Base-by-base conservation (phyloP, 2,888 invertebrate genomes). In the Arge pagana region DNA sequence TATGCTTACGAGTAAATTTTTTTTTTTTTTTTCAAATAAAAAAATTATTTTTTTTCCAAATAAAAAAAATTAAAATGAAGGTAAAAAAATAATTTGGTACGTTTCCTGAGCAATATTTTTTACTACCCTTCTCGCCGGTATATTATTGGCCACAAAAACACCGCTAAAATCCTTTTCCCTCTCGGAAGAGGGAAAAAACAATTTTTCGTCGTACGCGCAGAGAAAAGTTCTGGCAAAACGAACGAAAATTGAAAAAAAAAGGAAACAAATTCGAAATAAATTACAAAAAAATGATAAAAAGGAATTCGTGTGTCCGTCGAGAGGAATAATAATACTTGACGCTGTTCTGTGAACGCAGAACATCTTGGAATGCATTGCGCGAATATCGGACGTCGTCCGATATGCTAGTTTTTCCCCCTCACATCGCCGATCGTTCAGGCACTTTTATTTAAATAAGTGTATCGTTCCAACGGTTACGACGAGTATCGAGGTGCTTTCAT, bases 41-140 rank as follows among this genome's bases (percentile, higher is more conserved):
- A 18, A 18, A 13, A 36, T 10, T 13, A 18, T 35, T 15, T 15
- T 33, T 33, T 33, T n/a, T 33, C 16, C n/a, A 26, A 26, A 26
- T 10, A 26, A 26, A n/a, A 26, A 26, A 8, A 26, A 26, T 3
- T 26, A 26, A 8, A 8, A 2, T n/a, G n/a, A n/a, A 26, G 28
- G 8, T 8, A 8, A 8, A 26, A 26, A 26, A 10, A 26, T 26
- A n/a, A 16, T 40, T 40, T 40, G 40, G 40, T 24, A 40, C 15
- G 40, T 23, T 40, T 40, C 40, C 40, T 40, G 40, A 40, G 40
- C 24, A 40, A 40, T 40, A 40, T 40, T 40, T n/a, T n/a, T n/a
- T n/a, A n/a, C 24, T 40, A 24, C 15, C 5, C 26, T 16, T 24
- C 40, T 37, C 16, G 13, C 10, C 13, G 16, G n/a, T 15, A 36